Base-by-base conservation (phyloP, 1,140 invertebrate genomes). In the Brachionus plicatilis region DNA sequence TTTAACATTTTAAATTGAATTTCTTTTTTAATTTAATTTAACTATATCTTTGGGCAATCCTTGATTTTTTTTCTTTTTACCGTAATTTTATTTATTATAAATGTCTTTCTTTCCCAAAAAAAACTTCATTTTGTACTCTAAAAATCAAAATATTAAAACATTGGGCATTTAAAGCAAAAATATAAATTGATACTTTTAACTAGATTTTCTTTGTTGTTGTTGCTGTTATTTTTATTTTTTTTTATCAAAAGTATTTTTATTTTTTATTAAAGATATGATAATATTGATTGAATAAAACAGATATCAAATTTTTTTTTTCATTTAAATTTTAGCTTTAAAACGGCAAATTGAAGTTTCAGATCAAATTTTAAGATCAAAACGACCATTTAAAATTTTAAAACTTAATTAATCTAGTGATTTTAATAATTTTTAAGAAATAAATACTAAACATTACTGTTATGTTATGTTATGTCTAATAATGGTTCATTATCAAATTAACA, bases 231-330 rank as follows among this genome's bases (percentile, higher is more conserved):
- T 20, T 27, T 76, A 27, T 29, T 33, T 76, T 50, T 47, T 50
- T 50, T 50, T 76, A 76, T 20, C 27, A 76, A 76, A 76, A 50
- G 45, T 14, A 76, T 76, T 76, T 76, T 76, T 76, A 50, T 76
- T 76, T 76, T 76, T 76, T 76, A 50, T 50, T 76, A 43, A 43
- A 72, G 68, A 72, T 43, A 72, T 72, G 68, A 72, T 72, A 72
- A 72, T 72, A 72, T 72, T 72, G 68, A 72, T 72, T 43, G 33
- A 72, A 72, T 41, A 41, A 72, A 72, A 43, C 17, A 72, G 33
- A 41, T 72, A 43, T 72, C 9, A 43, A 72, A 72, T 43, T 43
- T 41, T 43, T 41, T 72, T 68, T 68, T 68, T 68, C 3, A n/a
- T 68, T 33, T 41, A 66, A 27, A 33, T 17, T 24, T 24, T 66